phyloP scores from a whole-genome alignment of 2,113 vertebrate species.

The Helogale parvula region DNA sequence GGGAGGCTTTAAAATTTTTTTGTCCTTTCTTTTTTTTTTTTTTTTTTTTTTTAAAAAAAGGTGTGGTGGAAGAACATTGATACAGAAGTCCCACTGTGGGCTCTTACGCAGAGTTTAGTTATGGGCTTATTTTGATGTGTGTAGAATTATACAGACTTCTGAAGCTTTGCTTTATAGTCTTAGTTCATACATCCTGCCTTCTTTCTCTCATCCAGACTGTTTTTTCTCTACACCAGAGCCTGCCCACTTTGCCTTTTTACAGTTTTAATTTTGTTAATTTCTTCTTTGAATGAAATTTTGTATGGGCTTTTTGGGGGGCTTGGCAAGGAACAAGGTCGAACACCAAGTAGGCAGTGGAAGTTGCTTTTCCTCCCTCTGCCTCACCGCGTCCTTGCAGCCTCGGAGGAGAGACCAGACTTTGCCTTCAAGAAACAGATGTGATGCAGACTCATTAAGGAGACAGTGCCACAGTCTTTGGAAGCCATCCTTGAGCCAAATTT shows the following conservation, averaged over 20 bases:
- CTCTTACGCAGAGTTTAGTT: background rate
- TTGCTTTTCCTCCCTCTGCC: background rate
- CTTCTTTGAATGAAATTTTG: conserved; percentile 74
- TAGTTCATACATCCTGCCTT: background rate
- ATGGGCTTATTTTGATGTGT: background rate
- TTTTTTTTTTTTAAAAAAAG: conserved; percentile 15
- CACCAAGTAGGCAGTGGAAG: background rate
- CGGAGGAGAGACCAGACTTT: background rate
- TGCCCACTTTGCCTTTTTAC: conserved; percentile 29
- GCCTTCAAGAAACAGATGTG: background rate
- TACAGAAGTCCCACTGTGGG: background rate
- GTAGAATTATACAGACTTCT: background rate
- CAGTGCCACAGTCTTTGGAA: background rate
- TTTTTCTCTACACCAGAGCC: conserved; percentile 51
- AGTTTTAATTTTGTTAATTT: conserved; percentile 68
- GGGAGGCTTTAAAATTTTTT: conserved; percentile 47
- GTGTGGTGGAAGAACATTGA: conserved; percentile 50
- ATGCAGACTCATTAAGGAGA: background rate
- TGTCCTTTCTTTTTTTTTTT: background rate
- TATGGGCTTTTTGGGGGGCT: background rate
- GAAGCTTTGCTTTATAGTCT: conserved; percentile 35
- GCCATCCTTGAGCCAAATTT: background rate
- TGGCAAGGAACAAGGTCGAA: background rate
- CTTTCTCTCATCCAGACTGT: conserved; percentile 20
- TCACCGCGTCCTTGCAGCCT: background rate